Conservation (phyloP, 2,113 vertebrate genomes). For the Porphyrio hochstetteri region DNA sequence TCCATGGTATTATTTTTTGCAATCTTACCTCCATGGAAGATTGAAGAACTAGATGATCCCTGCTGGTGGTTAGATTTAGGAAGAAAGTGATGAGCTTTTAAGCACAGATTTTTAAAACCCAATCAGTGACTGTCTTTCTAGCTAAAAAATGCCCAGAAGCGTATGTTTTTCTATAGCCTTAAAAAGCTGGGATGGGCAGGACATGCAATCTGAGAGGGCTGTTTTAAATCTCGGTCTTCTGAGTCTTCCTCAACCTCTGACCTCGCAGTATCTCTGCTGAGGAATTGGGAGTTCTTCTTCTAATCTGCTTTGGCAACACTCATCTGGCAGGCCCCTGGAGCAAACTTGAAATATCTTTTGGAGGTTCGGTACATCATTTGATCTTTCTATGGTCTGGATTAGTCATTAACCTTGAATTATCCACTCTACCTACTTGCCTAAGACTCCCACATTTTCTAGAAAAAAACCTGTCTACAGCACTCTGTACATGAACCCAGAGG, state of each 20-base stretch:
- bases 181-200: slow-evolving; percentile 21
- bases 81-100: slow-evolving; percentile 15
- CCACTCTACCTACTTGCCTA: slow-evolving; percentile 13
- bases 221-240: slow-evolving; percentile 46
- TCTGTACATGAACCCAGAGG: neutral
- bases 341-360: slow-evolving; percentile 38
- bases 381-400: slow-evolving; percentile 50
- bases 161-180: slow-evolving; percentile 14
- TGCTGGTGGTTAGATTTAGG: neutral
- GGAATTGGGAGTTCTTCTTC: slow-evolving; percentile 31
- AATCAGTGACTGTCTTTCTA: neutral
- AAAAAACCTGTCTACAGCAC: neutral
- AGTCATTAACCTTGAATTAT: slow-evolving; percentile 55
- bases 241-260: slow-evolving; percentile 53
- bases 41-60: slow-evolving; percentile 12
- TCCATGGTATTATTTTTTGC: neutral
- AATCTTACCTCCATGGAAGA: slow-evolving; percentile 16
- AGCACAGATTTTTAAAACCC: neutral
- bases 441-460: slow-evolving; percentile 24
- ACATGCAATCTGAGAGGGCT: slow-evolving; percentile 27
- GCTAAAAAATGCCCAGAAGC: slow-evolving; percentile 40
- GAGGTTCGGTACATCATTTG: slow-evolving; percentile 45
- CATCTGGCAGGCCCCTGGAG: slow-evolving; percentile 40
- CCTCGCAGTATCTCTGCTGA: slow-evolving; percentile 49
- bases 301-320: slow-evolving; percentile 61